A percentile compares a stretch with the other conserved stretches of the same genome.
phyloP scores from a whole-genome alignment of 1,140 invertebrate genomes.

The Teleogryllus occipitalis region DNA sequence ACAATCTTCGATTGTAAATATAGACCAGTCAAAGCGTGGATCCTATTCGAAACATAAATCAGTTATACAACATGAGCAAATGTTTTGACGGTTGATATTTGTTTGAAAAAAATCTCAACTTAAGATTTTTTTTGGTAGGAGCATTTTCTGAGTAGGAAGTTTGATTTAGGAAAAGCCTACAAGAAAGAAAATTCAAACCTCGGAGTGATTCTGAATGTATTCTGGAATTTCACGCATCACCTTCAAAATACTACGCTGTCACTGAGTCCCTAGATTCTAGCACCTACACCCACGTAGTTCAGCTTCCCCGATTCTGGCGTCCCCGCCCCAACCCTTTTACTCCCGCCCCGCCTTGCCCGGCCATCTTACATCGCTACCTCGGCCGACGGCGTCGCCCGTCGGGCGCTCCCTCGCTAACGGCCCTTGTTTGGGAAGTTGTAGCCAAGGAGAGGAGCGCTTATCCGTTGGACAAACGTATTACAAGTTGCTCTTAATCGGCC shows the following conservation, averaged over 20 bases:
- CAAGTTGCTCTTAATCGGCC: background rate
- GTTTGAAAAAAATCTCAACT: no score
- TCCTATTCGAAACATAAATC: no score
- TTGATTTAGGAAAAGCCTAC: background rate
- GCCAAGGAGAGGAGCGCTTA: conserved; percentile 2
- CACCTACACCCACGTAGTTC: background rate
- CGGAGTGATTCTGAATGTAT: background rate
- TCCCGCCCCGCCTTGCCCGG: no score
- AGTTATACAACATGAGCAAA: no score
- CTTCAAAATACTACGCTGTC: background rate
- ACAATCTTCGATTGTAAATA: no score
- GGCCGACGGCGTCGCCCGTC: no score
- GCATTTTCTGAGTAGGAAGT: no score
- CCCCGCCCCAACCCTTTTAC: background rate
- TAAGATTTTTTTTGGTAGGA: no score
- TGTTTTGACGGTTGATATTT: no score
- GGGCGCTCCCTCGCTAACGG: background rate
- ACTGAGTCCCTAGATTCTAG: no score
- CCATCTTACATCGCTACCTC: background rate
- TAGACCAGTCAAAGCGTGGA: no score
- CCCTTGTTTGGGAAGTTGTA: conserved; percentile 3
- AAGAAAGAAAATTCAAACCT: background rate
- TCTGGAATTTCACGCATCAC: background rate
- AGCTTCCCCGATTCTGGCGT: background rate
- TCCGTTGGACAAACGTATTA: conserved; percentile 4